A percentile compares a stretch with the other conserved stretches of the same genome.
Evolutionary conservation across 2,888 invertebrate species (phyloP).

Genomic region (Rhagonycha lutea): DNA sequence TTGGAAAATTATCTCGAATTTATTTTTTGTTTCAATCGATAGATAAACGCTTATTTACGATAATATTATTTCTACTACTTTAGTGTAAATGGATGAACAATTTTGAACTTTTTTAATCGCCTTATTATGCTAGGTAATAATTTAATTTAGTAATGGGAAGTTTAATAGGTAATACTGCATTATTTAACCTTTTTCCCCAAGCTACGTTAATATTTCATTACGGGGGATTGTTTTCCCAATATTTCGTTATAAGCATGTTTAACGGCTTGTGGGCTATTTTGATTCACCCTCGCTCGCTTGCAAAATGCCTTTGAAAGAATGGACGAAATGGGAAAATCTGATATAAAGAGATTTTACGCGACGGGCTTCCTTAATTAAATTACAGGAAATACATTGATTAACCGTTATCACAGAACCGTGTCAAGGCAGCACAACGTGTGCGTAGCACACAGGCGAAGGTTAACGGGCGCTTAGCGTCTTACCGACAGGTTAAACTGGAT

Average conservation of each 20-base stretch:
- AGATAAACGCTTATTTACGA: background rate
- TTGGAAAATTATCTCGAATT: background rate
- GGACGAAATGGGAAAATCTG: background rate
- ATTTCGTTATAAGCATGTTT: background rate
- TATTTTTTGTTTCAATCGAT: background rate
- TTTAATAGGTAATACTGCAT: background rate
- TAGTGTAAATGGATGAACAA: background rate
- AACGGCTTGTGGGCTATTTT: background rate
- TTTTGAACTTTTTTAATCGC: background rate
- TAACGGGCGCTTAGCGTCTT: background rate
- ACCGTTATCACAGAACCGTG: background rate
- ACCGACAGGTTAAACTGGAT: background rate
- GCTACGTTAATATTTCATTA: background rate
- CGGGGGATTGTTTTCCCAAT: background rate
- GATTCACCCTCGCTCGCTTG: background rate
- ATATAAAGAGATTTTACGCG: background rate
- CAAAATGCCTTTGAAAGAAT: background rate
- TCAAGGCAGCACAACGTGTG: background rate
- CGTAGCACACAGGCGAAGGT: background rate
- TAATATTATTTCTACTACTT: background rate
- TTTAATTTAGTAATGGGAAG: background rate
- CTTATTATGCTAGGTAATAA: background rate
- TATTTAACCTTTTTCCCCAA: background rate
- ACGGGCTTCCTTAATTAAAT: background rate
- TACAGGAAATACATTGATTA: background rate